A percentile compares a stretch with the other conserved stretches of the same genome.
Conservation (phyloP, 1,140 invertebrate genomes). For the Ceratina australensis region DNA sequence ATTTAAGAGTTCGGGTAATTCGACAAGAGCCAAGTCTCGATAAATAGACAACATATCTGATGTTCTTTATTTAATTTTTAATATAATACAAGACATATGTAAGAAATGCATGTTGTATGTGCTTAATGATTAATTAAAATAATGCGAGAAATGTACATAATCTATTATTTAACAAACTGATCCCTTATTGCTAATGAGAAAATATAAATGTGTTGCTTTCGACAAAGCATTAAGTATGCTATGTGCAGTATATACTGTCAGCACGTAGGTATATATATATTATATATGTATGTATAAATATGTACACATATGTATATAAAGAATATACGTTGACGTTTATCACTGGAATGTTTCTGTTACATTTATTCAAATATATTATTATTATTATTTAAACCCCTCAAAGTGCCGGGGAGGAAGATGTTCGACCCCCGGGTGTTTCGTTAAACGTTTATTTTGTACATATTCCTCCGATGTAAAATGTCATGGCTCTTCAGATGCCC, state of each 20-base stretch:
- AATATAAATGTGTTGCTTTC: slow-evolving; percentile 35
- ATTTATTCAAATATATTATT: slow-evolving; percentile 17
- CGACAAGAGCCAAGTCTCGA: no score
- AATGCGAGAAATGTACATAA: slow-evolving; percentile 25
- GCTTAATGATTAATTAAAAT: slow-evolving; percentile 21
- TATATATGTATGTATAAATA: slow-evolving; percentile 9
- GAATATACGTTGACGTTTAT: slow-evolving; percentile 10
- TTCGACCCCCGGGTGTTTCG: background rate
- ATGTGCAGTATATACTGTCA: slow-evolving; percentile 16
- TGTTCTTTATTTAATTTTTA: slow-evolving; percentile 37
- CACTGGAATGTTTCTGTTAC: slow-evolving; percentile 27
- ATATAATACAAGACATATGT: slow-evolving; percentile 36
- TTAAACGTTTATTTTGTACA: slow-evolving; percentile 23
- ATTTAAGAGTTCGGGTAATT: no score
- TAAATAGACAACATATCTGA: slow-evolving; percentile 4
- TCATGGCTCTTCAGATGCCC: slow-evolving; percentile 22
- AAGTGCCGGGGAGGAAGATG: no score
- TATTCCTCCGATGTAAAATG: slow-evolving; percentile 31
- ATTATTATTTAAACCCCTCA: no score
- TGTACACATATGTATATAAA: slow-evolving; percentile 9
- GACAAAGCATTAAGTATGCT: slow-evolving; percentile 40
- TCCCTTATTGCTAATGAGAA: slow-evolving; percentile 32
- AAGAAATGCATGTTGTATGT: slow-evolving; percentile 27
- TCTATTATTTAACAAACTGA: slow-evolving; percentile 34
- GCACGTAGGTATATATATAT: background rate